Evolutionary conservation across 2,888 invertebrate species (phyloP).

Genomic region (Drosophila birchii): DNA sequence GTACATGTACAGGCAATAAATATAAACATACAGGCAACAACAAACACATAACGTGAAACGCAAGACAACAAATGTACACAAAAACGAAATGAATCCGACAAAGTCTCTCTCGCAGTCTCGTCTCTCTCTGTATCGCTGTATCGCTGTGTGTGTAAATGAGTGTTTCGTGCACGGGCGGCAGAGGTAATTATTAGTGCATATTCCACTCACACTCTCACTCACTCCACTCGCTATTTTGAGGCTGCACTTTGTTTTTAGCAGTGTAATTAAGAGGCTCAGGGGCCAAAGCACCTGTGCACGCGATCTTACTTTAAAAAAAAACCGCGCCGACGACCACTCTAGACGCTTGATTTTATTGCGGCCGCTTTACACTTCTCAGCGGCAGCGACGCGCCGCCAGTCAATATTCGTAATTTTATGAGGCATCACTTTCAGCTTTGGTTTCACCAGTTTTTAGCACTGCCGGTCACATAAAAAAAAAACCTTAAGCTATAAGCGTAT

Average conservation of each 20-base stretch:
- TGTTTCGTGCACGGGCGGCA: constrained; percentile 67
- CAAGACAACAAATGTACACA: constrained; percentile 67
- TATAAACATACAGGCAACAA: constrained; percentile 63
- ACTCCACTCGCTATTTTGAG: constrained; percentile 47
- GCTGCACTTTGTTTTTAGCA: constrained; percentile 29
- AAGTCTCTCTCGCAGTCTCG: constrained; percentile 41
- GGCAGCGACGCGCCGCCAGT: constrained; percentile 31
- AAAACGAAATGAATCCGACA: constrained; percentile 51
- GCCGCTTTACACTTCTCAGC: constrained; percentile 15
- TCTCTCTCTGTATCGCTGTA: constrained; percentile 45
- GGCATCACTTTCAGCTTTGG: constrained; percentile 17
- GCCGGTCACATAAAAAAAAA: constrained; percentile 9
- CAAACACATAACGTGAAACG: constrained; percentile 54
- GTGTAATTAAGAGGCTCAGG: constrained; percentile 26
- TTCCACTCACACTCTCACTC: constrained; percentile 60
- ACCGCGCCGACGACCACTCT: constrained; percentile 20
- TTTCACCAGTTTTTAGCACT: constrained; percentile 6
- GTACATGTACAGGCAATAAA: constrained; percentile 58
- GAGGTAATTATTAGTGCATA: constrained; percentile 72
- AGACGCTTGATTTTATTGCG: constrained; percentile 41
- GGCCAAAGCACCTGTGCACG: constrained; percentile 44
- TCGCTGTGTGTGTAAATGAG: constrained; percentile 60
- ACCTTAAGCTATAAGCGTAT: neutral
- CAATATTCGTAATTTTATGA: constrained; percentile 13
- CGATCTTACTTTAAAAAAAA: constrained; percentile 25